A percentile compares a stretch with the other conserved stretches of the same genome.
These are phyloP conservation scores for Epinephelus fuscoguttatus DNA, from an alignment of 2,113 vertebrate genomes.

Conservation along the genomic window DNA sequence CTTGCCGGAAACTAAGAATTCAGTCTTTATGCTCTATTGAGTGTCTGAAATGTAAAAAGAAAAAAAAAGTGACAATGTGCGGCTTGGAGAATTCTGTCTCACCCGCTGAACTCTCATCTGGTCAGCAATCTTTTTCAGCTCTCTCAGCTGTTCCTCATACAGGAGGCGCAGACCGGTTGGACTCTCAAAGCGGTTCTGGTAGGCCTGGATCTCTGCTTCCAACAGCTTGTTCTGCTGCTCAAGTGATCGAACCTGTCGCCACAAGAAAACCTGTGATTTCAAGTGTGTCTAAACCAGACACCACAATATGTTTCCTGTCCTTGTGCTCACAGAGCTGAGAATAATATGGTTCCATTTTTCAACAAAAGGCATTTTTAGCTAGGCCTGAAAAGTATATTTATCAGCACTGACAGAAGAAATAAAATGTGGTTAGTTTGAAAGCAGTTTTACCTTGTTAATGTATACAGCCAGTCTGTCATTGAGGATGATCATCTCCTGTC, in stretches of 20 bases:
- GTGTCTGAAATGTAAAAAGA: conserved; percentile 21
- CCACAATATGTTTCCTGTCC: background rate
- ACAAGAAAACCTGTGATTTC: conserved; percentile 26
- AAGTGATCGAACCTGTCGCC: conserved; percentile 80
- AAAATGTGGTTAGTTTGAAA: background rate
- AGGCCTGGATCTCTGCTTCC: conserved; percentile 77
- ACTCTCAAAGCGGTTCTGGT: conserved; percentile 73
- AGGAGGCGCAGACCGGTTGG: conserved; percentile 76
- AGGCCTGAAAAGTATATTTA: background rate
- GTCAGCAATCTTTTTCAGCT: conserved; percentile 79
- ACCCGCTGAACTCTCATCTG: conserved; percentile 81
- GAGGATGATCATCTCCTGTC: conserved; percentile 79
- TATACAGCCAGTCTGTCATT: conserved; percentile 84
- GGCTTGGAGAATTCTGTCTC: conserved; percentile 44
- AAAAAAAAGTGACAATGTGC: background rate
- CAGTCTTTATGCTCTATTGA: conserved; percentile 24
- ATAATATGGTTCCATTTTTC: background rate
- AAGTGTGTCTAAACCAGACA: background rate
- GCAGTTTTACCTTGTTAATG: conserved; percentile 75
- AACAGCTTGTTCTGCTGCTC: conserved; percentile 79
- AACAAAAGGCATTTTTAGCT: background rate
- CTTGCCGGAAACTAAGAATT: conserved; percentile 50
- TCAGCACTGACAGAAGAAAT: background rate
- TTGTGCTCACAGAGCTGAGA: conserved; percentile 1
- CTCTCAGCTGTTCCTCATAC: conserved; percentile 82